These are phyloP conservation scores for Chrysotoxum bicinctum DNA, from an alignment of 2,888 invertebrate genomes.

Conservation along the genomic window DNA sequence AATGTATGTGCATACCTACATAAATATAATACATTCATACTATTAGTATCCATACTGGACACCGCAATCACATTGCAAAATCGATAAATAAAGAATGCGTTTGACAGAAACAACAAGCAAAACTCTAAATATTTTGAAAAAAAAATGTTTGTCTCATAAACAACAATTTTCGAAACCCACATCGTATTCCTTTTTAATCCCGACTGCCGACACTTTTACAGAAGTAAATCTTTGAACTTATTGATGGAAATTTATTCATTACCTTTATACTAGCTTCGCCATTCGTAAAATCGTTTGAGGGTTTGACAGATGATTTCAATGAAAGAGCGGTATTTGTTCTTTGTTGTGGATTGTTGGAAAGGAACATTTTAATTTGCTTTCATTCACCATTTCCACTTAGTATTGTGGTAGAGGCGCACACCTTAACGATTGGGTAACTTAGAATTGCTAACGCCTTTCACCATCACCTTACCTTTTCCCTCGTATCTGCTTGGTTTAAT, in stretches of 20 bases:
- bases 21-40: too few species aligned
- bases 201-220: not conserved
- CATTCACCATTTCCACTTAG: not conserved
- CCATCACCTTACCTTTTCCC: not conserved
- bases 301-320: constrained; percentile 17
- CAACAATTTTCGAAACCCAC: too few species aligned
- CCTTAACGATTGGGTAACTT: constrained; percentile 45
- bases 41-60: too few species aligned
- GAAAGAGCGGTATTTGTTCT: not conserved
- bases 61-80: too few species aligned
- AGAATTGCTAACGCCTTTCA: constrained; percentile 8
- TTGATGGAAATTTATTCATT: constrained; percentile 63
- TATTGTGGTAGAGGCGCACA: not conserved
- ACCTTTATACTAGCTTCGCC: constrained; percentile 32
- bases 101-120: too few species aligned
- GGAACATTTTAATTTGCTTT: constrained; percentile 44
- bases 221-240: constrained; percentile 28
- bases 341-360: constrained; percentile 14
- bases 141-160: too few species aligned
- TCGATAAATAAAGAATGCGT: too few species aligned
- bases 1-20: too few species aligned
- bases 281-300: not conserved
- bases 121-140: too few species aligned
- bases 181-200: not conserved
- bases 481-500: not conserved